These are phyloP conservation scores for Pimephales promelas DNA, from an alignment of 2,113 vertebrate species.

Conservation along the genomic window DNA sequence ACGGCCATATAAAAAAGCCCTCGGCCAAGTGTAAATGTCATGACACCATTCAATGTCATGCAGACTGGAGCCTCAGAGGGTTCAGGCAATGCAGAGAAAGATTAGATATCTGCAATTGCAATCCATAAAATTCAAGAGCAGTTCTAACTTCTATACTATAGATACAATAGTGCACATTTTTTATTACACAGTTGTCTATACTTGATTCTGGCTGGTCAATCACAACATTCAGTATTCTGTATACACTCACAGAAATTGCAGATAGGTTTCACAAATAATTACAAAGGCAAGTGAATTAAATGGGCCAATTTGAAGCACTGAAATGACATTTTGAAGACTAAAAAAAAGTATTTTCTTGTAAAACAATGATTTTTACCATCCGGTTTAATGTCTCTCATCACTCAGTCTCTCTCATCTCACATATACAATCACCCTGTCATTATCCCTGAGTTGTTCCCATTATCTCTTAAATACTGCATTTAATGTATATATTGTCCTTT, in stretches of 20 bases:
- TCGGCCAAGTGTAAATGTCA: slow-evolving; percentile 45
- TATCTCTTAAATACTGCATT: not conserved
- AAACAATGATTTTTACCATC: no score
- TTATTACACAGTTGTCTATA: not conserved
- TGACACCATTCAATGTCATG: slow-evolving; percentile 28
- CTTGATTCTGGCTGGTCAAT: not conserved
- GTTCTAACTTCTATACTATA: slow-evolving; percentile 13
- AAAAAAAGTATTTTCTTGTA: no score
- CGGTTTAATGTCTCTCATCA: no score
- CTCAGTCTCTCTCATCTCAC: not conserved
- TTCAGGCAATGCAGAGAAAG: slow-evolving; percentile 17
- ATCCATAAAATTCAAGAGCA: slow-evolving; percentile 20
- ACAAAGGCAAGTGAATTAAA: no score
- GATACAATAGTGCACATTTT: not conserved
- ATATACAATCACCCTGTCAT: not conserved
- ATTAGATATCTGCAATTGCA: slow-evolving; percentile 28
- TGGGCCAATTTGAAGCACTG: no score
- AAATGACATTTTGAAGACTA: no score
- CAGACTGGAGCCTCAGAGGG: slow-evolving; percentile 24
- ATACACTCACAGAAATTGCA: not conserved
- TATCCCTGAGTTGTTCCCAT: no score
- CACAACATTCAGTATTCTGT: not conserved
- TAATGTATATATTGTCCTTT: not conserved
- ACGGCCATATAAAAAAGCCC: slow-evolving; percentile 38
- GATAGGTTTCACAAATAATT: no score